Conservation (phyloP, 2,888 invertebrate species). For the Villa cingulata region DNA sequence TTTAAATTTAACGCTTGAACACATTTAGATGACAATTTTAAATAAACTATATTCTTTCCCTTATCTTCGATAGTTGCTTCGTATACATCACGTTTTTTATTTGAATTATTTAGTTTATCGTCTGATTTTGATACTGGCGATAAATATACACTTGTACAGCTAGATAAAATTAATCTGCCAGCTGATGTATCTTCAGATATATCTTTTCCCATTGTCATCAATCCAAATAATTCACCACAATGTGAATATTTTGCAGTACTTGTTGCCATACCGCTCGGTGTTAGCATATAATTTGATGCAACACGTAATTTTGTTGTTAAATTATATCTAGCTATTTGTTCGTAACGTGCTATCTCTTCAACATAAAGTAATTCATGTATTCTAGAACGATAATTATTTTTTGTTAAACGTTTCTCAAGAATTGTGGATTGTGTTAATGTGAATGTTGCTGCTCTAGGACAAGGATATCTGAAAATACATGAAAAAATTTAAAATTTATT, state of each 20-base stretch:
- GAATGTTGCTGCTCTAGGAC: conserved; percentile 51
- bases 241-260: conserved; percentile 63
- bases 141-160: conserved; percentile 56
- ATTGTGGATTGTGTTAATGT: conserved; percentile 54
- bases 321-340: conserved; percentile 56
- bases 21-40: conserved; percentile 52
- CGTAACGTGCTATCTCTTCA: conserved; percentile 61
- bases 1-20: conserved; percentile 48
- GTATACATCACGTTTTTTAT: conserved; percentile 43
- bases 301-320: conserved; percentile 48
- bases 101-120: conserved; percentile 11
- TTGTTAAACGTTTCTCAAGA: conserved; percentile 45
- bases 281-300: conserved; percentile 52
- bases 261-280: conserved; percentile 51
- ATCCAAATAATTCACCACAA: conserved; percentile 61
- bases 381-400: conserved; percentile 55
- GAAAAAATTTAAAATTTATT: too few species aligned
- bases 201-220: conserved; percentile 55
- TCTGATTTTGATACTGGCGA: conserved; percentile 27
- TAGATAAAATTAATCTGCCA: conserved; percentile 62
- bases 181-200: conserved; percentile 72
- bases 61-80: conserved; percentile 69
- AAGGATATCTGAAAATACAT: conserved; percentile 39
- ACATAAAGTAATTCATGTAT: conserved; percentile 63
- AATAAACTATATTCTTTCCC: conserved; percentile 62